These are phyloP conservation scores for Anarhynchus alexandrinus DNA, from an alignment of 2,113 vertebrate genomes.

Conservation along the genomic window DNA sequence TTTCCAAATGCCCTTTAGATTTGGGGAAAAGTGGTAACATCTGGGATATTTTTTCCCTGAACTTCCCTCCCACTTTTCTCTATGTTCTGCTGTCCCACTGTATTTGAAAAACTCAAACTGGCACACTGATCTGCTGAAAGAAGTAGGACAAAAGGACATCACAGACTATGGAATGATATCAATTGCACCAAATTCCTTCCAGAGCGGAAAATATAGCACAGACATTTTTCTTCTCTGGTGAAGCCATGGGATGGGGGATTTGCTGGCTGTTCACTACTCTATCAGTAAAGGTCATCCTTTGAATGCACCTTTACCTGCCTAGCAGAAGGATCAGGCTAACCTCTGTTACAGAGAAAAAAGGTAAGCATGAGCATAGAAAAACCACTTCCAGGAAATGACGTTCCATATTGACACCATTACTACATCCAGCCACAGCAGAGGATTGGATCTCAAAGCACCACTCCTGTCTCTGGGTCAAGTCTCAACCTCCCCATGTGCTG, in stretches of 20 bases:
- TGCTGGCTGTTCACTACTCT: not conserved
- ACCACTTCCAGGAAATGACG: accelerated
- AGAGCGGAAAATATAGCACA: not conserved
- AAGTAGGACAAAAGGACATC: not conserved
- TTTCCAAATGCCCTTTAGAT: not conserved
- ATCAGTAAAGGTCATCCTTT: not conserved
- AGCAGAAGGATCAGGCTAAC: not conserved
- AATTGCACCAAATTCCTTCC: not conserved
- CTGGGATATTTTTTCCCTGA: not conserved
- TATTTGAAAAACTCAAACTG: not conserved
- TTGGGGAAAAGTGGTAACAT: not conserved
- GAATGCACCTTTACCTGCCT: not conserved
- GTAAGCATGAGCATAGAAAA: not conserved
- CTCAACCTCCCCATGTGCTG: not conserved
- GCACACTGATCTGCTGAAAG: not conserved
- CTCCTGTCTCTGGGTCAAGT: not conserved
- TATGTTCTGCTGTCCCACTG: not conserved
- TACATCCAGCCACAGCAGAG: not conserved
- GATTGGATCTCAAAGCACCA: not conserved
- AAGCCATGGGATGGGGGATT: not conserved
- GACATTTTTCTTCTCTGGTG: not conserved
- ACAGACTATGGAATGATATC: not conserved
- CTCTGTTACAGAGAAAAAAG: not conserved
- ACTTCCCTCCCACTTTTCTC: not conserved
- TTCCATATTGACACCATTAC: not conserved